Conservation (phyloP, 2,113 vertebrate genomes). For the Columba livia region DNA sequence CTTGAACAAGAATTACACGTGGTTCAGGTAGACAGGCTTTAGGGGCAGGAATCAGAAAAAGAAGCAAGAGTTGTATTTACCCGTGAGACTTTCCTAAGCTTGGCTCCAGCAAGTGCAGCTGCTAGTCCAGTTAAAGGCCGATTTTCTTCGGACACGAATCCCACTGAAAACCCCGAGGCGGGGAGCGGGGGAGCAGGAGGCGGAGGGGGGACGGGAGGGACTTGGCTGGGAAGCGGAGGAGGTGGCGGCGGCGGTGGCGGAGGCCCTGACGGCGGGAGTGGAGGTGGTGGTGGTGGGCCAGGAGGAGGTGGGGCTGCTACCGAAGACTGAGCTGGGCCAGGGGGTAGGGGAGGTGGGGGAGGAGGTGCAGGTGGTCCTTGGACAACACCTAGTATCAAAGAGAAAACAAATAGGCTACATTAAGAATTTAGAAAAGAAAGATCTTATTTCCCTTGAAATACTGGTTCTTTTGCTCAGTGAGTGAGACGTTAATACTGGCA, state of each 20-base stretch:
- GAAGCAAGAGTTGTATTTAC: slow-evolving; percentile 74
- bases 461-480: background rate
- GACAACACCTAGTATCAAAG: slow-evolving; percentile 76
- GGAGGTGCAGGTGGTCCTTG: slow-evolving; percentile 85
- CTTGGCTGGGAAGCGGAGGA: slow-evolving; percentile 81
- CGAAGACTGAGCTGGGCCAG: slow-evolving; percentile 80
- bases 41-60: rapidly evolving
- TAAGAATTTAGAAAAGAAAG: background rate
- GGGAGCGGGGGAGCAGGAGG: slow-evolving; percentile 95
- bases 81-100: slow-evolving; percentile 92
- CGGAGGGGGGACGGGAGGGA: slow-evolving; percentile 73
- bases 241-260: slow-evolving; percentile 78
- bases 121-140: slow-evolving; percentile 90
- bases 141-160: slow-evolving; percentile 80
- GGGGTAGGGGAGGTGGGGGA: slow-evolving; percentile 86
- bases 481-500: background rate
- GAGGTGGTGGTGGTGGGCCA: slow-evolving; percentile 79
- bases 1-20: background rate
- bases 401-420: background rate
- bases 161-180: slow-evolving; percentile 81
- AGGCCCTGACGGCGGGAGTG: slow-evolving; percentile 73
- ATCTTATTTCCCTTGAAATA: background rate
- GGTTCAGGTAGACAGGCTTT: background rate
- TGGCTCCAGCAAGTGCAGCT: slow-evolving; percentile 93
- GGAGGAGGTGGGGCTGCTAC: slow-evolving; percentile 74